Conservation (phyloP, 2,113 vertebrate genomes). For the Pogonocichla stellata region DNA sequence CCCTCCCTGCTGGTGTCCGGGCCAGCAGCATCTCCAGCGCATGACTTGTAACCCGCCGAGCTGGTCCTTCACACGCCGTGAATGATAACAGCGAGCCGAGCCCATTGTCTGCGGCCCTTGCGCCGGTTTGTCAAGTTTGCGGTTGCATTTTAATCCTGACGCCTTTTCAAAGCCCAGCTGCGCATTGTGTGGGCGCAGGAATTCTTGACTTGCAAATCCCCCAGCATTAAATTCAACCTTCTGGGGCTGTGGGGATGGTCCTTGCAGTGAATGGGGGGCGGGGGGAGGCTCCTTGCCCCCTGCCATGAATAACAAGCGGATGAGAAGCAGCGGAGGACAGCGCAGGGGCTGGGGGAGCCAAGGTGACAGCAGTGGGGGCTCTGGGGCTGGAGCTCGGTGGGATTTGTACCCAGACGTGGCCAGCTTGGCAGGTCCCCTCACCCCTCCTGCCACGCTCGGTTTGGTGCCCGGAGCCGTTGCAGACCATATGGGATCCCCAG, state of each 20-base stretch:
- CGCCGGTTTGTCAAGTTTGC: conserved; percentile 56
- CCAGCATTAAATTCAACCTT: conserved; percentile 67
- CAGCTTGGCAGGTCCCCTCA: not conserved
- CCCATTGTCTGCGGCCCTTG: conserved; percentile 46
- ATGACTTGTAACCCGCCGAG: conserved; percentile 33
- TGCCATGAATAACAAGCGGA: conserved; percentile 67
- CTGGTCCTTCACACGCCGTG: conserved; percentile 45
- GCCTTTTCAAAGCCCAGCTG: conserved; percentile 62
- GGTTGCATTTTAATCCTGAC: conserved; percentile 61
- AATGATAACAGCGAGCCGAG: conserved; percentile 43
- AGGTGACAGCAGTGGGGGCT: conserved; percentile 2
- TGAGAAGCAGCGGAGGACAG: conserved; percentile 30
- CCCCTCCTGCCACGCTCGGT: not conserved
- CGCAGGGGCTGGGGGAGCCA: not conserved
- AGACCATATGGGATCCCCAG: not conserved
- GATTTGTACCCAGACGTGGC: not conserved
- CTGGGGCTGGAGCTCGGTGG: not conserved
- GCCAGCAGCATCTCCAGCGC: conserved; percentile 34
- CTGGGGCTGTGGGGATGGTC: conserved; percentile 41
- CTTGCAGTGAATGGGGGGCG: not conserved
- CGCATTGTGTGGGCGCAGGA: conserved; percentile 61
- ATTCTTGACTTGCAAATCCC: conserved; percentile 71
- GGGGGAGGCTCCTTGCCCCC: conserved; percentile 35
- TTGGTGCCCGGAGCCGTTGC: not conserved
- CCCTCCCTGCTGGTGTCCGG: conserved; percentile 3